Evolutionary conservation across 2,888 invertebrate genomes (phyloP).

Genomic region (Tuta absoluta): DNA sequence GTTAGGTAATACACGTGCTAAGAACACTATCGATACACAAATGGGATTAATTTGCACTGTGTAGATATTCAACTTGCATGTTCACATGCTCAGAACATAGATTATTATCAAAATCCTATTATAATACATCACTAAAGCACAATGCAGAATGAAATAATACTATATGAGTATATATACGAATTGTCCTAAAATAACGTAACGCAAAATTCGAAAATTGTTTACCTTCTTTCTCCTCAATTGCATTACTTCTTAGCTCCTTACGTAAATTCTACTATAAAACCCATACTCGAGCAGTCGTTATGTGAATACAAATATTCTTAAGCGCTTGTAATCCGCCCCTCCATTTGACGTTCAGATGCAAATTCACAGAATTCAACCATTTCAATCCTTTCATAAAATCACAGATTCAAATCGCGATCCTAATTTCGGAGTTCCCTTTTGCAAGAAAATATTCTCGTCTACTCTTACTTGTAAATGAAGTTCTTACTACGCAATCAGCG

Average conservation of each 20-base stretch:
- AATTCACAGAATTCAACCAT: constrained; percentile 53
- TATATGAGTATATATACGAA: not conserved
- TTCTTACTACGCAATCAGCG: constrained; percentile 24
- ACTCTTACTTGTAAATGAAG: constrained; percentile 22
- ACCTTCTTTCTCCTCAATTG: too few species aligned
- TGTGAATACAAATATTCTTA: constrained; percentile 53
- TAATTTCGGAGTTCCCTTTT: constrained; percentile 30
- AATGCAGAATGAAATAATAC: not conserved
- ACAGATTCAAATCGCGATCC: constrained; percentile 38
- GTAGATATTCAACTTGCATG: not conserved
- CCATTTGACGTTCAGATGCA: constrained; percentile 50
- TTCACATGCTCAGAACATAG: not conserved
- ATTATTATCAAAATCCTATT: constrained; percentile 16
- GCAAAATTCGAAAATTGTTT: too few species aligned
- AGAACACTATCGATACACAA: not conserved
- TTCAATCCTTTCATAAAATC: constrained; percentile 57
- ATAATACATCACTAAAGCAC: constrained; percentile 1
- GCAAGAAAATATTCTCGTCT: constrained; percentile 26
- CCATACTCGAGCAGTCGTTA: constrained; percentile 40
- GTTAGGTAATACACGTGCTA: not conserved
- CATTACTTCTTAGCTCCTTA: too few species aligned
- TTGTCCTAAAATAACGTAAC: too few species aligned
- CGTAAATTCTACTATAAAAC: constrained; percentile 31
- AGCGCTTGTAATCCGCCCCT: constrained; percentile 49
- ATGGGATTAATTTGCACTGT: not conserved